Evolutionary conservation across 2,888 invertebrate genomes (phyloP).

Genomic region (Apotomis turbidana): DNA sequence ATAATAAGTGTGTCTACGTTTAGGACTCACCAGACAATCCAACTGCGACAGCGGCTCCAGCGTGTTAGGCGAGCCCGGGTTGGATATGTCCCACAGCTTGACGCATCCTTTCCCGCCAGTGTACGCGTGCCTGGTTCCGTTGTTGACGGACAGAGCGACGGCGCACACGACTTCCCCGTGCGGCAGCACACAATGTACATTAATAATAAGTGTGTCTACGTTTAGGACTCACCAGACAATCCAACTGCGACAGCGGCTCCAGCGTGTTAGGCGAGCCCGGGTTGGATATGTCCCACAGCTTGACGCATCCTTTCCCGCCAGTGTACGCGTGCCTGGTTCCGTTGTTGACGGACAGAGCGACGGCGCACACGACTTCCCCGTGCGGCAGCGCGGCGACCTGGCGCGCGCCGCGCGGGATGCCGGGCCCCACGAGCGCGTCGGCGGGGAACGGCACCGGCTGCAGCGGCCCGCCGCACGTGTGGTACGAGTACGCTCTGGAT

Average conservation of each 20-base stretch:
- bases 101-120: conserved; percentile 99
- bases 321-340: conserved; percentile 97
- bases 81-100: conserved; percentile 97
- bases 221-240: conserved; percentile 88
- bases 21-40: conserved; percentile 95
- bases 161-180: too few species aligned
- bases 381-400: conserved; percentile 96
- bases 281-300: conserved; percentile 97
- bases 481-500: conserved; percentile 95
- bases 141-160: too few species aligned
- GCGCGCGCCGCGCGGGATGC: conserved; percentile 95
- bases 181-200: too few species aligned
- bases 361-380: conserved; percentile 98
- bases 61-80: conserved; percentile 91
- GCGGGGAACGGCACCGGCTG: conserved; percentile 97
- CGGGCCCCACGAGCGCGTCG: conserved; percentile 96
- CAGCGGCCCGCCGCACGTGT: conserved; percentile 94
- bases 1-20: conserved; percentile 87
- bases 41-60: conserved; percentile 94
- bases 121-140: conserved; percentile 89
- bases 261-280: conserved; percentile 92
- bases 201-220: too few species aligned
- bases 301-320: conserved; percentile 98
- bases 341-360: conserved; percentile 91
- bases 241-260: conserved; percentile 95